Conservation (phyloP, 2,113 vertebrate genomes). For the Phalacrocorax brasilianus region DNA sequence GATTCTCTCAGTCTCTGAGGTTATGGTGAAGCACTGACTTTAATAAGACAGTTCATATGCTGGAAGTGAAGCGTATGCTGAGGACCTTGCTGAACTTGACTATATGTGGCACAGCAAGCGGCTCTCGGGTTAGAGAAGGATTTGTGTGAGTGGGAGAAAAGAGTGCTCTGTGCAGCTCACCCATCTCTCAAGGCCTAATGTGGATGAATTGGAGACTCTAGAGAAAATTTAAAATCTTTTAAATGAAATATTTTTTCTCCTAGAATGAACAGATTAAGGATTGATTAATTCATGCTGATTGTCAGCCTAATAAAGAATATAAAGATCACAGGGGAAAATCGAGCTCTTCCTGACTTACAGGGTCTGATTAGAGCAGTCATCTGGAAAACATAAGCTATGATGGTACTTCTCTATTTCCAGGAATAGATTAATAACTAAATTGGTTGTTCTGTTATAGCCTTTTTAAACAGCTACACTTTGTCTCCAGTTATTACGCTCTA, state of each 20-base stretch:
- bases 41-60: neutral
- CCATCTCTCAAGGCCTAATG: neutral
- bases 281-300: slow-evolving; percentile 21
- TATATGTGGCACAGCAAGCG: neutral
- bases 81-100: neutral
- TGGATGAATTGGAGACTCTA: neutral
- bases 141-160: neutral
- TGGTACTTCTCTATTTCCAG: neutral
- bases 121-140: neutral
- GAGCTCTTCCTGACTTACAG: neutral
- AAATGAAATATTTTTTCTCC: neutral
- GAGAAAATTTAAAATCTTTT: neutral
- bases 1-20: neutral
- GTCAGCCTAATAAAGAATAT: slow-evolving; percentile 18
- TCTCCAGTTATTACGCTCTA: neutral
- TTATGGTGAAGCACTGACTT: neutral
- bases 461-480: neutral
- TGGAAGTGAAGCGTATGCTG: neutral
- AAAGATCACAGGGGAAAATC: neutral
- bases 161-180: neutral
- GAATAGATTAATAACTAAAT: slow-evolving; percentile 34
- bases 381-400: slow-evolving; percentile 1
- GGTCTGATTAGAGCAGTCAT: slow-evolving; percentile 25
- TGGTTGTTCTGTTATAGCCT: neutral
- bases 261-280: neutral